Evolutionary conservation across 2,888 invertebrate genomes (phyloP), one percentile per base, ranked within the genome.

Genomic region (Trachelus troglodyta): DNA sequence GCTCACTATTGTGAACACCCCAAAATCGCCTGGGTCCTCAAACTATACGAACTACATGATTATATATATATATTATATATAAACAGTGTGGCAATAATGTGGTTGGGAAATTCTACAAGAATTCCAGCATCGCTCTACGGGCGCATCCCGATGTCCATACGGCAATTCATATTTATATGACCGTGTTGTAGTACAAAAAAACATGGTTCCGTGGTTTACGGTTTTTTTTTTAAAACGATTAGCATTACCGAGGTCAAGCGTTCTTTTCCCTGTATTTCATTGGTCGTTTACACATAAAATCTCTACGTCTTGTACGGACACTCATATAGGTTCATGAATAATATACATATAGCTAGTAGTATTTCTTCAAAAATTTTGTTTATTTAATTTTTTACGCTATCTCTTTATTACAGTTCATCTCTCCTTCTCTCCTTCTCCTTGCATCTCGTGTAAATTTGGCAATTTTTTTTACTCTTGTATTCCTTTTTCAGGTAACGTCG

Each of bases 401-500:
- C 23, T 40, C 1, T 40, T 9, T 23, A 40, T 40, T 40, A 15
- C 15, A 6, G 2, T 23, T 9, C 40, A 6, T 15, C 23, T 40
- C 0, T 40, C 2, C 12, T 37, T 12, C 37, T 37, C 37, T 37
- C 15, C 6, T 23, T 9, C 6, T 40, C 1, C 1, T 23, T 40
- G 6, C 2, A 40, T 40, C 23, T 15, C 40, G 6, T 23, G 23
- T 9, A 40, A 40, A 6, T 40, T 40, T 9, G 15, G 6, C 23
- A 15, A 23, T 40, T 15, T 23, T 23, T 23, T 40, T 40, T 23
- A 15, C 6, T 40, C 40, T 2, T 12, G 30, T 30, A 4, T 69
- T 71, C 30, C 34, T 15, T n/a, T 77, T 77, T 56, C 82, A 90
- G 90, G 90, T 34, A 90, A 90, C 79, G 82, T 94, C 34, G 93